phyloP scores from a whole-genome alignment of 2,888 invertebrate genomes.

The Antheraea assamensis region DNA sequence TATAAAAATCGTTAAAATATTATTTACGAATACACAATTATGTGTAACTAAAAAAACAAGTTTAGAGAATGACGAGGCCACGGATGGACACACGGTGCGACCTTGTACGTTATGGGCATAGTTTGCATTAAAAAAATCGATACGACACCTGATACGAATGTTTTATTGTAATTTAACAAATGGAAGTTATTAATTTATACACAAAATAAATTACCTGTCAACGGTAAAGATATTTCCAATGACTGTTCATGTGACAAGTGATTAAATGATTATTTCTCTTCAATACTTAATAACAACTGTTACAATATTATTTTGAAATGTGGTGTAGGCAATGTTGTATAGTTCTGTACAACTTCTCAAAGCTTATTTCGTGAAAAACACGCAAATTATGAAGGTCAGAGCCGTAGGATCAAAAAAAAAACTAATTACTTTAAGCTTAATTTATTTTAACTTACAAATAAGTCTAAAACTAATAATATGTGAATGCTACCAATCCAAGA shows the following conservation, averaged over 20 bases:
- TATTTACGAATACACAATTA: not conserved
- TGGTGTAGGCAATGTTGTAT: not conserved
- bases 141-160: not conserved
- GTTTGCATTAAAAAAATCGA: not conserved
- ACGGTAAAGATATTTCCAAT: too few relatives aligned
- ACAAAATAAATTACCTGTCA: conserved; percentile 5
- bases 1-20: not conserved
- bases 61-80: conserved; percentile 1
- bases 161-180: conserved; percentile 5
- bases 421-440: too few relatives aligned
- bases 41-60: conserved; percentile 8
- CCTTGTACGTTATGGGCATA: conserved; percentile 1
- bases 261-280: not conserved
- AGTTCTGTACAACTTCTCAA: not conserved
- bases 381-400: too few relatives aligned
- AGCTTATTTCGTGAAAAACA: not conserved
- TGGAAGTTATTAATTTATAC: not conserved
- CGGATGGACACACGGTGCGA: not conserved
- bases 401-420: too few relatives aligned
- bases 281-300: not conserved
- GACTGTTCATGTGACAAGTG: not conserved
- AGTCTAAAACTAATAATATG: too few relatives aligned
- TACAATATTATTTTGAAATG: not conserved
- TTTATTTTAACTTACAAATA: too few relatives aligned
- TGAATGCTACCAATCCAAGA: too few relatives aligned